Evolutionary conservation across 2,888 invertebrate genomes (phyloP).

Genomic region (Epinotia bilunana): DNA sequence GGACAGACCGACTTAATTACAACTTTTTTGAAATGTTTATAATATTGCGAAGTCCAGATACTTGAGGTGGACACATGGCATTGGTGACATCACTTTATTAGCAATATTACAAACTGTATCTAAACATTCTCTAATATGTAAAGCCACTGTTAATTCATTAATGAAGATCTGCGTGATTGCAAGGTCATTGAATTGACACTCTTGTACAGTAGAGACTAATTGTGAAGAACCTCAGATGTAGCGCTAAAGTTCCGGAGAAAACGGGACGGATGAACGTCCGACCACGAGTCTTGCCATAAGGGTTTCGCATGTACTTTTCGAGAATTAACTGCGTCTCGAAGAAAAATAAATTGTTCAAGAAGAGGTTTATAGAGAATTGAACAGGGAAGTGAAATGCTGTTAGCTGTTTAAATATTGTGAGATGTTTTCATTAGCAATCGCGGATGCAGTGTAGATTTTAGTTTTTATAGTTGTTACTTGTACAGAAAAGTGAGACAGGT

Average conservation of each 20-base stretch:
- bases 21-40: too few species aligned
- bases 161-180: neutral
- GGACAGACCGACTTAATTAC: too few species aligned
- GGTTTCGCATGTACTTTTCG: neutral
- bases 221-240: constrained; percentile 5
- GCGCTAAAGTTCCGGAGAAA: constrained; percentile 14
- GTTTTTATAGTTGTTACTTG: neutral
- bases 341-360: neutral
- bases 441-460: too few species aligned
- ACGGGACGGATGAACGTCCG: constrained; percentile 5
- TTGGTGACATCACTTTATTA: too few species aligned
- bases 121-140: too few species aligned
- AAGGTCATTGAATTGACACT: neutral
- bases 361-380: neutral
- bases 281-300: constrained; percentile 10
- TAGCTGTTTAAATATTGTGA: neutral
- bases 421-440: neutral
- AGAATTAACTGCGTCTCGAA: neutral
- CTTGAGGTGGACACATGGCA: too few species aligned
- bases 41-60: too few species aligned
- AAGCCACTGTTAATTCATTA: neutral
- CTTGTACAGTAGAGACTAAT: neutral
- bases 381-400: neutral
- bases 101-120: too few species aligned
- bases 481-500: neutral